A percentile compares a stretch with the other conserved stretches of the same genome.
Evolutionary conservation across 1,140 invertebrate genomes (phyloP).

Genomic region (Ganaspis sp.): DNA sequence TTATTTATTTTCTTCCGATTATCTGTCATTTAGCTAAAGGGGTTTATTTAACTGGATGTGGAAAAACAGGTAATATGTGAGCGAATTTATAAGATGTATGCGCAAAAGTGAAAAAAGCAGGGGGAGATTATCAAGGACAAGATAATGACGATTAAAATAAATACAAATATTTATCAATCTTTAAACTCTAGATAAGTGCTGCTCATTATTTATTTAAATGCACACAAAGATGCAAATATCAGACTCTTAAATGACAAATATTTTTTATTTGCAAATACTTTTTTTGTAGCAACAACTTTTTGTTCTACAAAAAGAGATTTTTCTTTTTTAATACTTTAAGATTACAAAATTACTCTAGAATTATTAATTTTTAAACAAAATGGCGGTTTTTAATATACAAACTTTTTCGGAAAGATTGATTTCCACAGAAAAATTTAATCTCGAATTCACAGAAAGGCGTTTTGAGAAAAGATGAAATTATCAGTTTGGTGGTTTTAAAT

Average conservation of each 20-base stretch:
- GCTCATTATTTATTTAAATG: background rate
- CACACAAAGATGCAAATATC: background rate
- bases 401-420: too few species aligned
- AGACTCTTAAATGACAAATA: too few species aligned
- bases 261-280: background rate
- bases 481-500: too few species aligned
- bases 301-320: too few species aligned
- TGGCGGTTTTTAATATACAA: too few species aligned
- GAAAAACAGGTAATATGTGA: background rate
- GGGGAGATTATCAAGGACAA: background rate
- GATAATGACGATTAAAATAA: background rate
- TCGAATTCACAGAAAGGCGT: too few species aligned
- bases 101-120: background rate
- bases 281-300: background rate
- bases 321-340: too few species aligned
- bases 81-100: background rate
- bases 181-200: background rate
- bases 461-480: too few species aligned
- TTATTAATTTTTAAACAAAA: too few species aligned
- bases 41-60: background rate
- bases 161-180: slow-evolving; percentile 3
- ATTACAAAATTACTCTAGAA: too few species aligned
- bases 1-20: slow-evolving; percentile 12
- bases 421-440: too few species aligned
- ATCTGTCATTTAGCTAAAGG: background rate